Evolutionary conservation across 1,140 invertebrate genomes (phyloP).

Genomic region (Drosophila triauraria): DNA sequence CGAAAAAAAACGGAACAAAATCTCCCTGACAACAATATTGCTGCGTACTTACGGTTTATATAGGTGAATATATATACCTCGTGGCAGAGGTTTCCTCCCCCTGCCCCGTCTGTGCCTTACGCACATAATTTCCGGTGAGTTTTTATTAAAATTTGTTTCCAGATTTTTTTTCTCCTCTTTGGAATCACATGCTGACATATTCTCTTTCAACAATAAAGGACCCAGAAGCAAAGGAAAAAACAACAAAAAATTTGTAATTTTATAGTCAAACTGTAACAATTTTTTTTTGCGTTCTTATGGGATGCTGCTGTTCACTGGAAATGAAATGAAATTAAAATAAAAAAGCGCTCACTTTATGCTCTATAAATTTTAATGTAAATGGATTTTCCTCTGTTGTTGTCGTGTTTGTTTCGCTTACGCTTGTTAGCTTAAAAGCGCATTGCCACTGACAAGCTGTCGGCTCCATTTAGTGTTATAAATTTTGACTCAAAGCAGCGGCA

Average conservation of each 20-base stretch:
- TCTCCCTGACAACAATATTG: conserved; percentile 65
- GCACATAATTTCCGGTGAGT: conserved; percentile 82
- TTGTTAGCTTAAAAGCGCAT: conserved; percentile 80
- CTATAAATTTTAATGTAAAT: conserved; percentile 84
- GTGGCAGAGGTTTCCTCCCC: conserved; percentile 45
- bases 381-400: conserved; percentile 59
- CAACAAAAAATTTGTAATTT: conserved; percentile 68
- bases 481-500: conserved; percentile 51
- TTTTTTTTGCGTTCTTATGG: conserved; percentile 54
- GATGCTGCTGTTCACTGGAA: conserved; percentile 45
- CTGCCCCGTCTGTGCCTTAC: conserved; percentile 35
- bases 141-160: conserved; percentile 70
- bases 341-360: conserved; percentile 79
- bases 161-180: conserved; percentile 18
- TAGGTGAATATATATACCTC: conserved; percentile 41
- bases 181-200: conserved; percentile 82
- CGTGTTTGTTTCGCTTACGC: conserved; percentile 59
- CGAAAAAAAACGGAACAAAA: conserved; percentile 37
- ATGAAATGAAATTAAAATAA: conserved; percentile 75
- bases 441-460: conserved; percentile 80
- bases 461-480: conserved; percentile 80
- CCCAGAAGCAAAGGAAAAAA: conserved; percentile 25
- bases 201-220: conserved; percentile 68
- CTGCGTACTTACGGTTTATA: conserved; percentile 55
- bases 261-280: conserved; percentile 81